Base-by-base conservation (phyloP, 2,113 vertebrate species). In the Microtus oregoni region DNA sequence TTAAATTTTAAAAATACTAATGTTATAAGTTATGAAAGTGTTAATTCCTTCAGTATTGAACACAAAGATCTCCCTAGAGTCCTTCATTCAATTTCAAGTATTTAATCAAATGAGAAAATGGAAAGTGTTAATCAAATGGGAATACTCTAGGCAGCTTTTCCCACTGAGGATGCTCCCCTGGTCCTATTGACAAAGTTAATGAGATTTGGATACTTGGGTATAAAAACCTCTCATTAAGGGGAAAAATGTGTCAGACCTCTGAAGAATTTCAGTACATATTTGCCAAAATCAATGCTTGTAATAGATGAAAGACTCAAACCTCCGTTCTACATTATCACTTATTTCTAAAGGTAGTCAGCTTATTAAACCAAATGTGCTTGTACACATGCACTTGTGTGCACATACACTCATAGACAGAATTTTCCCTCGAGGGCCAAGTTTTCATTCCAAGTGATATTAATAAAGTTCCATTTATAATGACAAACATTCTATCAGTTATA, bases 131-230 rank as follows among this genome's bases (percentile, higher is more conserved):
- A 75, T 94, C 96, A 92, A 97, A 75, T 95, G 81, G 92, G 95
- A 95, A 97, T 97, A 97, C 94, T 91, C 38, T 82, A 77, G 52
- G 32, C 70, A 94, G 70, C 61, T 89, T 96, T 96, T 91, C 73
- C 94, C 96, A 94, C 32, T 92, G 97, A 91, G 92, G 19, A 90
- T 92, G 82, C 89, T 92, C 61, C 22, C 67, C 50, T 89, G 50
- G 22, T 96, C 77, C 61, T 97, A 97, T 92, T 95, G 95, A 96
- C 89, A 97, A 83, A 97, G 92, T 97, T 98, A 97, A 98, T 97
- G 97, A 97, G 96, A 97, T 97, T 97, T 94, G 95, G 95, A 95
- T 87, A 94, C 63, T 68, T 82, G 95, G 68, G 77, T 97, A 94
- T 95, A 95, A 95, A 97, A 97, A 86, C 20, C 67, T 94, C 82